Percentiles rank a stretch among this genome's conserved stretches.
Evolutionary conservation across 2,888 invertebrate species (phyloP).

Genomic region (Acanthococcus lagerstroemiae): DNA sequence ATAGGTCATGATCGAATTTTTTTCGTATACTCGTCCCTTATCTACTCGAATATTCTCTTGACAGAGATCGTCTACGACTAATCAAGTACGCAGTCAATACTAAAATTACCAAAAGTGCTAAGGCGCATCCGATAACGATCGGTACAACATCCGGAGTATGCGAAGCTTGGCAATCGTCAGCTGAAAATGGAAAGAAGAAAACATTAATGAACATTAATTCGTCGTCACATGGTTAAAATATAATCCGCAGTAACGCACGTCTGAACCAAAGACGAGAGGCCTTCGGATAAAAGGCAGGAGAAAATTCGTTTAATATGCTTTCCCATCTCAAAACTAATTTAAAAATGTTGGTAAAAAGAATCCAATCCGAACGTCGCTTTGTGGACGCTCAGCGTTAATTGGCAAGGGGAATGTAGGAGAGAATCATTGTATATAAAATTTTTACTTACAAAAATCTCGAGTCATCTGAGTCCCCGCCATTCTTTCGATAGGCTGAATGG

Average conservation of each 20-base stretch:
- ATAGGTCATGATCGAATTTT: too few species aligned
- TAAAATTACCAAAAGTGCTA: constrained; percentile 79
- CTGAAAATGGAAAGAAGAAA: neutral
- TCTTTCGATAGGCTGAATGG: too few species aligned
- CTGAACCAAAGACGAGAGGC: neutral
- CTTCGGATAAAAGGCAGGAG: neutral
- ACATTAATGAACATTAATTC: neutral
- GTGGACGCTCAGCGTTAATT: too few species aligned
- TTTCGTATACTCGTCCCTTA: constrained; percentile 44
- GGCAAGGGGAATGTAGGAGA: too few species aligned
- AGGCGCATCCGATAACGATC: constrained; percentile 89
- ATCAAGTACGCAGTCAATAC: constrained; percentile 88
- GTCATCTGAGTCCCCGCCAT: too few species aligned
- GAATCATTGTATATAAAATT: too few species aligned
- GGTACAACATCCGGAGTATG: constrained; percentile 83
- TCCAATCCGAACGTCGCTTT: too few species aligned
- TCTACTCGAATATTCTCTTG: constrained; percentile 81
- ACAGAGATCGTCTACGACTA: constrained; percentile 73
- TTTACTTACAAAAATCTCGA: too few species aligned
- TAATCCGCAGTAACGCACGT: neutral
- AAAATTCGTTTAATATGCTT: neutral
- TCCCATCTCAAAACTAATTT: too few species aligned
- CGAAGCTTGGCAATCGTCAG: neutral
- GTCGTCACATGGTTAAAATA: neutral
- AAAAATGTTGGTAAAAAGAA: too few species aligned